These are phyloP conservation scores for Platycercus adscitus DNA, from an alignment of 2,113 vertebrate genomes.

Conservation along the genomic window DNA sequence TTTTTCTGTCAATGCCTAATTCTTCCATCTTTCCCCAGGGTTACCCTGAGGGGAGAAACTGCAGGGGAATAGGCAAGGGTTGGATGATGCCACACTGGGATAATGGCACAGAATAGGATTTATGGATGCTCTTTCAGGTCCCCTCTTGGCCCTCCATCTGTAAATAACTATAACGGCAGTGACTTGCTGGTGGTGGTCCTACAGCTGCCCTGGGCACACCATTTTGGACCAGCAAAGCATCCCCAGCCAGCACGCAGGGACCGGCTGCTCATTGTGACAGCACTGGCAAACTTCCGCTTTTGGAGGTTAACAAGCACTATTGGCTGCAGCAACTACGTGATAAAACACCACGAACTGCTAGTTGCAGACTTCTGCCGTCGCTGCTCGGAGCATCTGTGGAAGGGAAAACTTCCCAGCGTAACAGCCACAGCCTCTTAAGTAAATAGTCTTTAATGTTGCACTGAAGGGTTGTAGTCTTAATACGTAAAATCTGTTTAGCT, in stretches of 20 bases:
- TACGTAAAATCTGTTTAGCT: constrained; percentile 59
- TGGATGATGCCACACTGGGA: rapidly evolving
- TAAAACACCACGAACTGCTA: not conserved
- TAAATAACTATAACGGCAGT: not conserved
- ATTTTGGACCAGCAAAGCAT: not conserved
- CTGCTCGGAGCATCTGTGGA: not conserved
- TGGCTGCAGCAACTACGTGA: rapidly evolving
- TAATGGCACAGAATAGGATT: not conserved
- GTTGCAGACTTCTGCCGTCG: not conserved
- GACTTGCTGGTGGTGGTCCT: not conserved
- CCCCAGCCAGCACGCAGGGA: not conserved
- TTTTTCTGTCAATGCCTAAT: constrained; percentile 26
- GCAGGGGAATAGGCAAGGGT: not conserved
- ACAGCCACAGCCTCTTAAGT: constrained; percentile 36
- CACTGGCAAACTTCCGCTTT: not conserved
- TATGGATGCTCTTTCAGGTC: not conserved
- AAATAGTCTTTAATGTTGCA: constrained; percentile 61
- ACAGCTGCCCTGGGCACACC: rapidly evolving
- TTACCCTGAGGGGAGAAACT: not conserved
- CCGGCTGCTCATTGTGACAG: not conserved
- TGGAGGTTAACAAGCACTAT: not conserved
- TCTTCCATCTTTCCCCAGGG: not conserved
- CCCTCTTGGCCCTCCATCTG: not conserved
- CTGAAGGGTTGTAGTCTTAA: constrained; percentile 56
- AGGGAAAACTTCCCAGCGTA: constrained; percentile 46